Base-by-base conservation (phyloP, 2,888 invertebrate genomes). In the Cryptocephalus moraei region DNA sequence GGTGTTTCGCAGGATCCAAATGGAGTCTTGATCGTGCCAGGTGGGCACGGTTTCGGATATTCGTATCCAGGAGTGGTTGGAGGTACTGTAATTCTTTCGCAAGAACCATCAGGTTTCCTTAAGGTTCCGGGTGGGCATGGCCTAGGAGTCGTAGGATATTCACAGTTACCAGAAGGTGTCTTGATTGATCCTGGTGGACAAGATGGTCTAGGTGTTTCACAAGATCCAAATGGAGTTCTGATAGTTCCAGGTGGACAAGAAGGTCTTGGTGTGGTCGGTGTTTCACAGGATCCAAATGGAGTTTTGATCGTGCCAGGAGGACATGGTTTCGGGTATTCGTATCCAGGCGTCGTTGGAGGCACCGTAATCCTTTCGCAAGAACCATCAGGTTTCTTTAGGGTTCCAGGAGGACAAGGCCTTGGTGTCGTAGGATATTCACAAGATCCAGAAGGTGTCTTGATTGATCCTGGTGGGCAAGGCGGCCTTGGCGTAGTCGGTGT, bases 51-150 rank as follows among this genome's bases (percentile, higher is more conserved):
- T 32, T 8, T 36, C 12, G 13, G 50, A 43, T 40, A 40, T n/a
- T 40, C 40, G 40, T 40, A 40, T n/a, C 10, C 45, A 14, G 32
- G 52, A 8, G 45, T 41, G 13, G 43, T 47, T 41, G 45, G 43
- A 10, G 51, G 44, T n/a, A 31, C 33, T 32, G 22, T 44, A 39
- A 48, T 44, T 34, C 41, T 12, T n/a, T 47, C 49, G 41, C 49
- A 48, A 11, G 14, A 32, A 12, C 50, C 50, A 46, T 41, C 39
- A 11, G 46, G 40, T 31, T 34, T 11, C 33, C 39, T 45, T 9
- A 47, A 33, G 8, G 50, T 49, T 32, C 50, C 50, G 39, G 39
- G 40, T 39, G 50, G 50, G 46, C 50, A 52, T 31, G 43, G 43
- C 33, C 41, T 31, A 11, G 34, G 43, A 1, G 44, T 38, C 3